These are phyloP conservation scores for Paramormyrops kingsleyae DNA, from an alignment of 2,113 vertebrate species.

Conservation along the genomic window DNA sequence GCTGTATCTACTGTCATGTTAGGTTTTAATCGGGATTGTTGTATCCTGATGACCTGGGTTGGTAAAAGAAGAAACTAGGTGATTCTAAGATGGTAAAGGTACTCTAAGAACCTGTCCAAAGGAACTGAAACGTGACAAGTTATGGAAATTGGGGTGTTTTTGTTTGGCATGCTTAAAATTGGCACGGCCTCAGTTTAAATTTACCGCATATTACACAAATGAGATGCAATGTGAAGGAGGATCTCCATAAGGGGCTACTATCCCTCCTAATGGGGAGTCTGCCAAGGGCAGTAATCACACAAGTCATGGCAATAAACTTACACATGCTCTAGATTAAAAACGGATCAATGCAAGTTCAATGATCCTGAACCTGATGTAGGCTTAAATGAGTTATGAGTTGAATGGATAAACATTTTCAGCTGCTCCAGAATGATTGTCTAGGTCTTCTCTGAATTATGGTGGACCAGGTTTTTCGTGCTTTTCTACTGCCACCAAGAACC, in stretches of 20 bases:
- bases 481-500: background rate
- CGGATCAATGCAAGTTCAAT: background rate
- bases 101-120: background rate
- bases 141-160: background rate
- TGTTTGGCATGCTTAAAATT: background rate
- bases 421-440: background rate
- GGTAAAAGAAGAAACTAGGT: background rate
- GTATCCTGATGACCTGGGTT: background rate
- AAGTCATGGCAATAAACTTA: background rate
- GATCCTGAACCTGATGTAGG: background rate
- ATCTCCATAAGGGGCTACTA: background rate
- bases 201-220: background rate
- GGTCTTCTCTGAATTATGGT: background rate
- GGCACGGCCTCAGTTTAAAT: background rate
- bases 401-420: background rate
- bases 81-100: background rate
- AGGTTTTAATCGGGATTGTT: background rate
- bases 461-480: background rate
- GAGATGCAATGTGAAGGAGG: background rate
- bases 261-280: background rate
- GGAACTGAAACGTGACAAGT: background rate
- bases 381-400: background rate
- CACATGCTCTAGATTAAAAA: background rate
- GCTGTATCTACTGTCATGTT: background rate
- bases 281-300: background rate